Base-by-base conservation (phyloP, 2,888 invertebrate species). In the Trachelus troglodyta region DNA sequence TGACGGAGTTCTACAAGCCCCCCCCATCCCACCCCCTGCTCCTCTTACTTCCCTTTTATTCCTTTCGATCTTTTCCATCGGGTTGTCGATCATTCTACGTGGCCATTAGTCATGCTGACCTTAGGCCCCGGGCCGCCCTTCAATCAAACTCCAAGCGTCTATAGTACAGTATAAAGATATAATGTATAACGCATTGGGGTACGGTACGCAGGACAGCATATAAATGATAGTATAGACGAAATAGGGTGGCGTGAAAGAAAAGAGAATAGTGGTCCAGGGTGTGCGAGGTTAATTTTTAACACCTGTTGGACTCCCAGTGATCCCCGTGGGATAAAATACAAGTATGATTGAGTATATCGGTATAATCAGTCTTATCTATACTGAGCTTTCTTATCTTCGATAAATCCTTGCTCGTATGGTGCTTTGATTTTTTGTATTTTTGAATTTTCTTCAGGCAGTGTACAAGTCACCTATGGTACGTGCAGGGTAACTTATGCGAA, bases 51-150 rank as follows among this genome's bases (percentile, higher is more conserved):
- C 68, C 76, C 69, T 74, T 73, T 73, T 71, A 40, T n/a, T 12
- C 75, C 37, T 71, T 75, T n/a, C 69, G 15, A 71, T 34, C 71
- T n/a, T 34, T 34, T 81, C 76, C 80, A 80, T 73, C 74, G 77
- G 75, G 75, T 79, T 79, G 76, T 79, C 77, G 75, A 75, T 77
- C 77, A 77, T 75, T 40, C 69, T 34, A 33, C 68, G 75, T 56
- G 75, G n/a, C 75, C 77, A 77, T 77, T 77, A 77, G 77, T 77
- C 77, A 77, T 75, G 71, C 34, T 34, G 71, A 71, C 71, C 71
- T 71, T 30, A 71, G 34, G 30, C 71, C 71, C 71, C 23, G 71
- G 71, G 71, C 71, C 33, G 71, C 31, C 71, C 71, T 34, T 71
- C 71, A 34, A 71, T 71, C 71, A 34, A 71, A 71, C 34, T 23